phyloP scores from a whole-genome alignment of 2,113 vertebrate genomes.

The Nesoenas mayeri region DNA sequence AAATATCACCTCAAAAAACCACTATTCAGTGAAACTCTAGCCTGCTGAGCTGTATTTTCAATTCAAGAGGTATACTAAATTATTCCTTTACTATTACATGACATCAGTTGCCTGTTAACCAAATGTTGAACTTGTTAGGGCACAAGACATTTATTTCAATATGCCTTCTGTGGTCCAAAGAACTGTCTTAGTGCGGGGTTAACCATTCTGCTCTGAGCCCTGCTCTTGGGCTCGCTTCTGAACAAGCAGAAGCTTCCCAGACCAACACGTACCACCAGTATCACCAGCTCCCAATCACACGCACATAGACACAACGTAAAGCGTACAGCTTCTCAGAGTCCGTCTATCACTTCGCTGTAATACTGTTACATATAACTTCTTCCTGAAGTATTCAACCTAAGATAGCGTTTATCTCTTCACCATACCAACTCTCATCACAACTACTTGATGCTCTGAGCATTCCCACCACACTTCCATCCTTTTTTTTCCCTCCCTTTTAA shows the following conservation, averaged over 20 bases:
- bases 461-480: not conserved
- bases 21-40: not conserved
- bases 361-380: not conserved
- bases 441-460: not conserved
- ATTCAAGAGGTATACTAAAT: not conserved
- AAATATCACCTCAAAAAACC: not conserved
- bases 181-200: not conserved
- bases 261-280: not conserved
- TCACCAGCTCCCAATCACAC: not conserved
- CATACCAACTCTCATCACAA: not conserved
- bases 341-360: not conserved
- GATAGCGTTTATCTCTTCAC: not conserved
- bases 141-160: not conserved
- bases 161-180: not conserved
- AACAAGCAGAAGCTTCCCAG: not conserved
- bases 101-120: not conserved
- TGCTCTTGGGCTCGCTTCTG: not conserved
- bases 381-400: not conserved
- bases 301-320: not conserved
- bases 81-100: not conserved
- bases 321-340: not conserved
- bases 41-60: not conserved
- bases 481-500: not conserved
- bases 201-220: not conserved
- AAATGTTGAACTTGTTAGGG: not conserved